Conservation (phyloP, 1,140 invertebrate species). For the Caenorhabditis elegans region WBcel235 BX284602.5:10431501-10432000, state of each 20-base stretch:
- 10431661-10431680: neutral
- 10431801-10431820: neutral
- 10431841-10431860: neutral
- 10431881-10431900: neutral
- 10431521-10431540: too few relatives aligned
- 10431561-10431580: too few relatives aligned
- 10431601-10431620: too few relatives aligned
- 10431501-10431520: too few relatives aligned
- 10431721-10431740: neutral
- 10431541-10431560: too few relatives aligned
- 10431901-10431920: too few relatives aligned
- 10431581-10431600: too few relatives aligned
- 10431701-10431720: neutral
- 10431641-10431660: too few relatives aligned
- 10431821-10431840: neutral
- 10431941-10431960: too few relatives aligned
- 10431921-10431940: too few relatives aligned
- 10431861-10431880: neutral
- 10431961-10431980: neutral
- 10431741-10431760: slow-evolving; percentile 17
- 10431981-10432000: neutral
- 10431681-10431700: neutral
- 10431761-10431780: slow-evolving; percentile 31
- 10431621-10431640: too few relatives aligned
- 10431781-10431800: too few relatives aligned